Percentiles rank a stretch among this genome's conserved stretches.
These are phyloP conservation scores for Serrognathus titanus DNA, from an alignment of 2,888 invertebrate genomes.

Conservation along the genomic window DNA sequence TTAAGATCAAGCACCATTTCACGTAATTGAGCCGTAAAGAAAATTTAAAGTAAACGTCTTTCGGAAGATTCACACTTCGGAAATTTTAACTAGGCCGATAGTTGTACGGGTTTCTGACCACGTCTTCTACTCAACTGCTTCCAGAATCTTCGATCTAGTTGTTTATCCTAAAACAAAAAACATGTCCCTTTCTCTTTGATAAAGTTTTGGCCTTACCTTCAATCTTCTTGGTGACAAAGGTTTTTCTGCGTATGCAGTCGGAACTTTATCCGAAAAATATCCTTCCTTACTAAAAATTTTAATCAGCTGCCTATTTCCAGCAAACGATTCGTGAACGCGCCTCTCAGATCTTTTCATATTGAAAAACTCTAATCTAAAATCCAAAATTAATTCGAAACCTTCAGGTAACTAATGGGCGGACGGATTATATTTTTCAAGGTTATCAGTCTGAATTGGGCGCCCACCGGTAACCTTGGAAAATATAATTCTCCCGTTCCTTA, in stretches of 20 bases:
- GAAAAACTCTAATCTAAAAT: conserved; percentile 51
- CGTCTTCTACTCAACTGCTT: conserved; percentile 74
- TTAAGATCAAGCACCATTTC: conserved; percentile 34
- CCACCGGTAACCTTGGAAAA: neutral
- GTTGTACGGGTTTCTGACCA: conserved; percentile 26
- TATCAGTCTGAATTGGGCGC: too few relatives aligned
- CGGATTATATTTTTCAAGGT: neutral
- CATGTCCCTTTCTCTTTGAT: neutral
- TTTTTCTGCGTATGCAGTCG: conserved; percentile 47
- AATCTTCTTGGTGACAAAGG: conserved; percentile 58
- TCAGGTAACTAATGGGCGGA: neutral
- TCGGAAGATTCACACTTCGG: neutral
- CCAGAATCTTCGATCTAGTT: conserved; percentile 75
- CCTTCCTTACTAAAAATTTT: conserved; percentile 44
- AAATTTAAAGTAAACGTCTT: conserved; percentile 10
- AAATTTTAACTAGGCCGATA: conserved; percentile 22
- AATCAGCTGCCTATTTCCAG: conserved; percentile 48
- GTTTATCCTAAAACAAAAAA: conserved; percentile 62
- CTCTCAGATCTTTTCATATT: conserved; percentile 49
- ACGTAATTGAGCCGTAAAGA: conserved; percentile 32
- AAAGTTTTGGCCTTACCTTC: conserved; percentile 48
- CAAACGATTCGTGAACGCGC: conserved; percentile 48
- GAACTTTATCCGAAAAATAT: conserved; percentile 41
- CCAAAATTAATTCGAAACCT: neutral
- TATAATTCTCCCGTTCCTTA: too few relatives aligned